Base-by-base conservation (phyloP, 2,797 vertebrate genomes). In the Gambelia wislizenii region DNA sequence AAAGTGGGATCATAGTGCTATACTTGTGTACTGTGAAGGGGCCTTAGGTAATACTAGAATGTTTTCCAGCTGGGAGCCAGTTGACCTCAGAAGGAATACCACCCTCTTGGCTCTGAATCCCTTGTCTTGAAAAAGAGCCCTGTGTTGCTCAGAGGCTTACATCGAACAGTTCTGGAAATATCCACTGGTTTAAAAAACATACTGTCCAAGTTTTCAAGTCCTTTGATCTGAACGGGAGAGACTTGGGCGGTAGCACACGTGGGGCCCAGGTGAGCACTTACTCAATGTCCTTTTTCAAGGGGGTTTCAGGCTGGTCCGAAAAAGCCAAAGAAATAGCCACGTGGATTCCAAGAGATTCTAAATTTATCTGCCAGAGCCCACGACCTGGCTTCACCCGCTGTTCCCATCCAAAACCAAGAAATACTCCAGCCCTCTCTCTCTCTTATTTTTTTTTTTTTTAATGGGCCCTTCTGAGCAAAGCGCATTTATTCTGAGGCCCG, bases 281-380 rank as follows among this genome's bases (percentile, higher is more conserved):
- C 49, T 89, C 78, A 86, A 76, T 89, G 79, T 25, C 59, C 78
- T 56, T 89, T 86, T 67, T 86, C 54, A 89, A 67, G 78, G 78
- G 89, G 7, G 25, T 33, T 84, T 70, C 42, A 78, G 64, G 81
- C 74, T 36, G 20, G 75, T 82, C 82, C 1, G 85, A 74, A 85
- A 89, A 84, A 84, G 56, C 56, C 18, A 78, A 78, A 67, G 47
- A 20, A 36, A 20, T 36, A 10, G 86, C 86, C 77, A 61, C 30
- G 70, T 67, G 69, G 52, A 56, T 76, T 85, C 83, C 78, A 77
- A 85, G 59, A 67, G 59, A 5, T 76, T 81, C 90, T 91, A 91
- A 91, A 91, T 88, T 91, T 91, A 91, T 85, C 90, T 56, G 36
- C 77, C 86, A 33, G 83, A 88, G 70, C 86, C 77, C 86, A 85